Base-by-base conservation (phyloP, 2,888 invertebrate genomes). In the Gnatocerus cornutus region DNA sequence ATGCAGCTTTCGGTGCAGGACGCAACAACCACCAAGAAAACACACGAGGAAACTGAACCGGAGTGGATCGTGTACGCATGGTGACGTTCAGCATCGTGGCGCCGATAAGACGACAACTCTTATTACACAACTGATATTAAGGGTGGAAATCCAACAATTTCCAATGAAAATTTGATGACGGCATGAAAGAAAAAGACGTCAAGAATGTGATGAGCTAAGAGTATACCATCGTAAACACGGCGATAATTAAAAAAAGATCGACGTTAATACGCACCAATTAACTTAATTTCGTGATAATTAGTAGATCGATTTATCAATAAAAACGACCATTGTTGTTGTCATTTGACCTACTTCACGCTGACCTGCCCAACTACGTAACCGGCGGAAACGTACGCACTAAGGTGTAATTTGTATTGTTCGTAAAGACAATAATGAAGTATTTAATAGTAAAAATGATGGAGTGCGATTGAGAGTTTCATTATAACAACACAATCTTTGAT, bases 11-110 rank as follows among this genome's bases (percentile, higher is more conserved):
- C 52, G 13, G 33, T 9, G 7, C 56, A 45, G 43, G 21, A 58
- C 58, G 12, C 56, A 61, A 6, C 61, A 50, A 30, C 59, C 43
- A 53, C 53, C 50, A 50, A 37, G 16, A 33, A 48, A 52, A 12
- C 43, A 27, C 50, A 45, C 21, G 45, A 56, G 46, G 46, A 46
- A n/a, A 46, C 46, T 50, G 37, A 48, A 48, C 10, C 3, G 56
- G 37, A 56, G 30, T 30, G 14, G 46, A 39, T 39, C 39, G 45
- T 21, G 56, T 65, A 65, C 65, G 65, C 56, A 65, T 13, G 33
- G 13, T 52, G 52, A 64, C 64, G 64, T 33, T 56, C 55, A 50
- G 52, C 68, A 63, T 58, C 63, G 50, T 14, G 68, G 68, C 68
- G 68, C 68, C 68, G 58, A 39, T 39, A 63, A 45, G 63, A 50